Base-by-base conservation (phyloP, 2,797 vertebrate genomes). In the Phoebastria nigripes region DNA sequence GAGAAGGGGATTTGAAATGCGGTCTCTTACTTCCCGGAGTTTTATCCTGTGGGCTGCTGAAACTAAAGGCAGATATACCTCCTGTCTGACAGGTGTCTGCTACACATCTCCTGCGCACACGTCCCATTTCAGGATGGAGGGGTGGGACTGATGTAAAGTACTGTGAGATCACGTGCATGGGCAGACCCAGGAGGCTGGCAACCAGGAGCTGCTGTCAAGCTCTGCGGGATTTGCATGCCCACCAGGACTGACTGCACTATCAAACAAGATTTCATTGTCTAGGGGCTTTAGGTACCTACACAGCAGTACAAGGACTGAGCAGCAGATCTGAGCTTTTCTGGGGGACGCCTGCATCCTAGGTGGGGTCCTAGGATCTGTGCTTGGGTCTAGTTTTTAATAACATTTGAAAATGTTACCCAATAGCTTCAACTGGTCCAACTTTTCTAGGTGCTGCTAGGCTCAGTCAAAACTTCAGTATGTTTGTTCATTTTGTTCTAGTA, bases 71-170 rank as follows among this genome's bases (percentile, higher is more conserved):
- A 65, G 37, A 10, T 5, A 41, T 6, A 54, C 11, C 20, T 76
- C 24, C 16, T 35, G 8, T 8, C 42, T 81, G 55, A 12, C 25
- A 39, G 11, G 21, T 28, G 25, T 41, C n/a, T 71, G 52, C 80
- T 58, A 5, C 0, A 0, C 25, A 29, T 25, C 59, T 49, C 5
- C 41, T 24, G 14, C 6, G 3, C 46, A 8, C 31, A 6, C 1
- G 2, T n/a, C 61, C 11, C 7, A 3, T n/a, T 76, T 59, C 28
- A 18, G 8, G 12, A 10, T 44, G 61, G 29, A 87, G 33, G 6
- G 4, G 6, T 74, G n/a, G 4, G 21, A 12, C 20, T 84, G n/a
- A 8, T 47, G 6, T 61, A 22, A 42, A 47, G 33, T 21, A 7
- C 61, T 26, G 11, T 33, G 41, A 72, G 67, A 65, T 8, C 37